Evolutionary conservation across 2,888 invertebrate species (phyloP), one percentile per base, ranked within the genome.

Genomic region (Apamea sordens): DNA sequence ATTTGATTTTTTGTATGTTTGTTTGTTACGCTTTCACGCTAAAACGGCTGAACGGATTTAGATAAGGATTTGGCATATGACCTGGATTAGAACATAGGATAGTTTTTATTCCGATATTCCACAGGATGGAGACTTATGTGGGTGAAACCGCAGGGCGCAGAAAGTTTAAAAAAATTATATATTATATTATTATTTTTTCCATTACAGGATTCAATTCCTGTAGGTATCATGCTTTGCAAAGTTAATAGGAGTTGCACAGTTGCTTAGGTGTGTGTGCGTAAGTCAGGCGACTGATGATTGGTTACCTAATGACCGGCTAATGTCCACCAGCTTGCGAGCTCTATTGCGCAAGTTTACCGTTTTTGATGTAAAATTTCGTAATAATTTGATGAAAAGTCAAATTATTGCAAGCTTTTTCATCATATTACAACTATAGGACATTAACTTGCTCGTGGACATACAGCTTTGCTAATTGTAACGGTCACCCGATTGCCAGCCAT

Each of bases 301-400:
- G 59, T 53, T 41, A 11, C 10, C 21, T 32, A 75, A 75, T 15
- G 15, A 5, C 47, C 4, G 15, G 0, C 41, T 41, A 41, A 41
- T 75, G 44, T 56, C 65, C 18, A 47, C 21, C 41, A 32, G 24
- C 10, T 32, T 11, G n/a, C n/a, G 61, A 63, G n/a, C 11, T 64
- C n/a, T 18, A 36, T 81, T 73, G 73, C 73, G 63, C 53, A 63
- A 79, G 63, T 53, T 69, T 11, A 64, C 81, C 44, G 10, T 64
- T n/a, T 80, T 53, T 13, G 21, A 47, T 24, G 21, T 2, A 77
- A 79, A 21, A 47, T 32, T 13, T 79, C 44, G 8, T 11, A 61
- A 50, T 47, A 18, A 50, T 69, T 72, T 63, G 41, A 72, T 32
- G 28, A 7, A 36, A 36, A 75, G 24, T 36, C 21, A 63, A 63